These are phyloP conservation scores for Lycodopsis pacificus DNA, from an alignment of 2,797 vertebrate species.

Conservation along the genomic window DNA sequence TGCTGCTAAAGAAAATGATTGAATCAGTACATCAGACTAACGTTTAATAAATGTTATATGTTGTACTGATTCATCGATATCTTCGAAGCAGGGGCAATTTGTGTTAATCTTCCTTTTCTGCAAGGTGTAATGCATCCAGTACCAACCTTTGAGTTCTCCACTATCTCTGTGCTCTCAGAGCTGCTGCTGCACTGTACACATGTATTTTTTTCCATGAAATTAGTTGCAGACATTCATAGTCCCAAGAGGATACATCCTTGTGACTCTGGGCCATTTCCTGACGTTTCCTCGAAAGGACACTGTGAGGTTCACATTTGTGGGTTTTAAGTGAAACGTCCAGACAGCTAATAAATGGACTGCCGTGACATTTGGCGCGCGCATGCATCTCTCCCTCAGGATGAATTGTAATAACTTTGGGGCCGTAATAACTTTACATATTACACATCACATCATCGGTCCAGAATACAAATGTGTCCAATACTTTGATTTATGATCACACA, in stretches of 20 bases:
- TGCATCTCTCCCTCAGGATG: too few species aligned
- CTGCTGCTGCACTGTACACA: background rate
- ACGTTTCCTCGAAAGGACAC: background rate
- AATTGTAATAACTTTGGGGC: background rate
- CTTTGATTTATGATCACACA: background rate
- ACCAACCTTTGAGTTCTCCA: background rate
- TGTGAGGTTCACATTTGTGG: background rate
- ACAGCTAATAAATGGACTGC: background rate
- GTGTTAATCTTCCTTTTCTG: background rate
- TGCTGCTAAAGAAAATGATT: background rate
- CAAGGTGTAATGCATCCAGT: background rate
- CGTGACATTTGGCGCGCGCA: background rate
- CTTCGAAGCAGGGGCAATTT: background rate
- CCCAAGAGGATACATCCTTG: background rate
- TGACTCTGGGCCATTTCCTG: background rate
- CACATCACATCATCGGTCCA: background rate
- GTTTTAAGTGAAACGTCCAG: background rate
- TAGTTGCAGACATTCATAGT: background rate
- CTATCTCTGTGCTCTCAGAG: background rate
- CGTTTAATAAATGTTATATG: background rate
- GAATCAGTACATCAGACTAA: background rate
- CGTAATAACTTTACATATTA: background rate
- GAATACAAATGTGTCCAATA: background rate
- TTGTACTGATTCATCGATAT: background rate
- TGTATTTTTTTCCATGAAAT: background rate